Base-by-base conservation (phyloP, 64 coral and sea anemone genomes). In the Acropora tenuis region DNA sequence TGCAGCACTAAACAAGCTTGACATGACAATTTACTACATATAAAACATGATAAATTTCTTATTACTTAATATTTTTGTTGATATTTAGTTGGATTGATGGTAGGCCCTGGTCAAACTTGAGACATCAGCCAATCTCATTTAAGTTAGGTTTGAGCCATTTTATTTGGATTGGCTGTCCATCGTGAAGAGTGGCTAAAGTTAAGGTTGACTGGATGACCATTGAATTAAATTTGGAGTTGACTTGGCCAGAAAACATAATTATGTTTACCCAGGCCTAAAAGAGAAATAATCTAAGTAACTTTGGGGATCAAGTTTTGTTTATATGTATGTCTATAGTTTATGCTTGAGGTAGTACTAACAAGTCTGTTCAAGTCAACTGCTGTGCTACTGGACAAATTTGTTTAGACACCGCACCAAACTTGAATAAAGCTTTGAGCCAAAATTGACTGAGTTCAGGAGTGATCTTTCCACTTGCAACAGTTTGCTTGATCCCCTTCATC, bases 1-100 rank as follows among this genome's bases (percentile, higher is more conserved):
- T 58, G 47, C 75, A 89, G 66, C 87, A 89, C 17, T 89, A 48
- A 73, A 86, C 74, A 76, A 76, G 46, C 74, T 44, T 76, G 74
- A 76, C 74, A 46, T 76, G 74, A 30, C 44, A 40, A 76, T 67
- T 13, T 67, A 67, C 17, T 67, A 11, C 10, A 76, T 76, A 76
- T 46, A 76, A 76, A 13, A 76, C 74, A 76, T 1, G 46, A 76
- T 76, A 46, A 76, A 76, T 76, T 76, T 76, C 74, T 48, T 76
- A 10, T 76, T 44, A 76, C 74, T 76, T 15, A 76, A 74, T 59
- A 7, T 44, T 76, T 76, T 46, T 76, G 74, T 76, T 76, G 74
- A 76, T 46, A 76, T 76, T 76, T 12, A 44, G 46, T 76, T 76
- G 74, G 74, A 76, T 76, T 76, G 74, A 76, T 76, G 74, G 44